Conservation (phyloP, 2,113 vertebrate genomes). For the Myrmophylax atrothorax region DNA sequence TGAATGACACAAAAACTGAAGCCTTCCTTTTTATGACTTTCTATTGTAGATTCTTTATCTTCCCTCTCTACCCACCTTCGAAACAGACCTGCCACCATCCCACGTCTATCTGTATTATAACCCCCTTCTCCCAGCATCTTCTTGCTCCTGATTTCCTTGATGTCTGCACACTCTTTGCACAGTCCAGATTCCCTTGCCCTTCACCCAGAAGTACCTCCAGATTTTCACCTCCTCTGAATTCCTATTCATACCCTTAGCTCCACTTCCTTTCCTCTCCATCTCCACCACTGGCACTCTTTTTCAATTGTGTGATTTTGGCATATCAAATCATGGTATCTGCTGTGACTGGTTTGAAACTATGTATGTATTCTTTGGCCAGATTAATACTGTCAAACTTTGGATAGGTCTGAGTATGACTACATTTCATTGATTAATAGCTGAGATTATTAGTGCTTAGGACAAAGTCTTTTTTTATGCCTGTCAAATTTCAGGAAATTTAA, state of each 20-base stretch:
- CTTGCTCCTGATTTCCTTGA: neutral
- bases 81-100: neutral
- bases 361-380: neutral
- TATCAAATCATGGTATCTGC: neutral
- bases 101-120: neutral
- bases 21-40: neutral
- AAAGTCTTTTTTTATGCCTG: neutral
- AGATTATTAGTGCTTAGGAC: neutral
- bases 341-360: neutral
- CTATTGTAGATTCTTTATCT: neutral
- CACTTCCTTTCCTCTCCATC: neutral
- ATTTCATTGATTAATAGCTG: neutral
- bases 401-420: neutral
- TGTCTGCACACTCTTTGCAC: neutral
- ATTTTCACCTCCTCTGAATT: neutral
- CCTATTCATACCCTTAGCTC: neutral
- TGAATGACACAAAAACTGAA: neutral
- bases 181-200: neutral
- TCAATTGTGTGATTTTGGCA: fast-evolving
- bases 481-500: neutral
- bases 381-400: neutral
- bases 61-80: neutral
- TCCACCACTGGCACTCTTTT: neutral
- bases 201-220: neutral
- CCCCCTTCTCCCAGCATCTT: neutral